Base-by-base conservation (phyloP, 2,888 invertebrate genomes). In the Aphrophora alni region DNA sequence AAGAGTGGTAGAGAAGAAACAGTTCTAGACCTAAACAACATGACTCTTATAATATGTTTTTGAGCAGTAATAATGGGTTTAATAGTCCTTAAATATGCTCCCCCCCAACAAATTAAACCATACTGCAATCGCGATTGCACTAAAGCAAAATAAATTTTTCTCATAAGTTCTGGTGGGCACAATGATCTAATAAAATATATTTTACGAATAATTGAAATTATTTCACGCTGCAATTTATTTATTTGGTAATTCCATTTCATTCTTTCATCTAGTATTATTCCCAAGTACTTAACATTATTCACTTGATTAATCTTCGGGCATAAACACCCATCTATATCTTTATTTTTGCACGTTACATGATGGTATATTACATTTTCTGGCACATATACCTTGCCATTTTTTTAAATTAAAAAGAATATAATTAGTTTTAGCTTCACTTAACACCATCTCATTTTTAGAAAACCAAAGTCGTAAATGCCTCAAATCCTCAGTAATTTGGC, bases 231-330 rank as follows among this genome's bases (percentile, higher is more conserved):
- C 33, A 33, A 33, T 33, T 33, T 25, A 27, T 72, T 26, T 33
- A 72, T 72, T n/a, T 77, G 77, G 7, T n/a, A 27, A 28, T 68
- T 77, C 77, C 77, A 77, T 17, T 69, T 77, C 17, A 77, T 26
- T 26, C 28, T 27, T 1, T 21, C 51, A 24, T 77, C 68, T 0
- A 69, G 4, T 3, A 68, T 26, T 27, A 77, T 24, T 5, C 77
- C 69, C 26, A 77, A 59, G 69, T 77, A 77, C 21, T 68, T 33
- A 26, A 69, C 27, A 8, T 77, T 33, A 27, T 77, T 59, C 8
- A 77, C 68, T 21, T 77, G 27, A 2, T 77, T 28, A 59, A 69
- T 77, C 12, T 25, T 1, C 27, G n/a, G 68, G 17, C 77, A 77
- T n/a, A 21, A 3, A 21, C 77, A 77, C n/a, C 7, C 21, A 14